A percentile compares a stretch with the other conserved stretches of the same genome.
These are phyloP conservation scores for Amblyjoppa proteus DNA, from an alignment of 2,888 invertebrate genomes.

Conservation along the genomic window DNA sequence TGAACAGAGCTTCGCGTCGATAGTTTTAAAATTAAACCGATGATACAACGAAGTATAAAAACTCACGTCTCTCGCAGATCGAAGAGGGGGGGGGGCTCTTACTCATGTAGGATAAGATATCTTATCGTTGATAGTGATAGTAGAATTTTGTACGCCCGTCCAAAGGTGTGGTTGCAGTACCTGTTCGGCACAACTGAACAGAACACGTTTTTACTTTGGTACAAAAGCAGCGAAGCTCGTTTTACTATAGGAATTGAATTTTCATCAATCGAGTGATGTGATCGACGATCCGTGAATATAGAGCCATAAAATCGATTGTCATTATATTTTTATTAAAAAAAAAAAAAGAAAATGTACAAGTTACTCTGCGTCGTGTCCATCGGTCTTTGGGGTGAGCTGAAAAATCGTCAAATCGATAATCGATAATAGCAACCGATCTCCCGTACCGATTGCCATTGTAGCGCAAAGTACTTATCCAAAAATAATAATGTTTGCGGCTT, in stretches of 20 bases:
- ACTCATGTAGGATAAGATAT: slow-evolving; percentile 80
- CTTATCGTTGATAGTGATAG: slow-evolving; percentile 82
- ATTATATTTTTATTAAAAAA: not conserved
- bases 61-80: slow-evolving; percentile 49
- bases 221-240: slow-evolving; percentile 58
- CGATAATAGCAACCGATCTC: not conserved
- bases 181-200: slow-evolving; percentile 60
- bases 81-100: slow-evolving; percentile 71
- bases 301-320: not conserved
- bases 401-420: not conserved
- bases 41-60: slow-evolving; percentile 37
- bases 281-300: not conserved
- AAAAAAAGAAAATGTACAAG: slow-evolving; percentile 47
- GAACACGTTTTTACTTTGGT: slow-evolving; percentile 30
- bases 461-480: not conserved
- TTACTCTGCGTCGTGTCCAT: slow-evolving; percentile 53
- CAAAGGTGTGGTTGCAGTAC: slow-evolving; percentile 80
- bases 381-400: slow-evolving; percentile 63
- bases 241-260: slow-evolving; percentile 31
- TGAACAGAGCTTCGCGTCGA: not conserved
- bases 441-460: not conserved
- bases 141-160: slow-evolving; percentile 77
- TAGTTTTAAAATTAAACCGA: slow-evolving; percentile 29
- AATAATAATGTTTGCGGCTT: no score
- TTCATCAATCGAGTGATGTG: slow-evolving; percentile 30